Percentiles rank a stretch among this genome's conserved stretches.
Evolutionary conservation across 1,140 invertebrate species (phyloP).

Genomic region (Pseudoatta argentina): DNA sequence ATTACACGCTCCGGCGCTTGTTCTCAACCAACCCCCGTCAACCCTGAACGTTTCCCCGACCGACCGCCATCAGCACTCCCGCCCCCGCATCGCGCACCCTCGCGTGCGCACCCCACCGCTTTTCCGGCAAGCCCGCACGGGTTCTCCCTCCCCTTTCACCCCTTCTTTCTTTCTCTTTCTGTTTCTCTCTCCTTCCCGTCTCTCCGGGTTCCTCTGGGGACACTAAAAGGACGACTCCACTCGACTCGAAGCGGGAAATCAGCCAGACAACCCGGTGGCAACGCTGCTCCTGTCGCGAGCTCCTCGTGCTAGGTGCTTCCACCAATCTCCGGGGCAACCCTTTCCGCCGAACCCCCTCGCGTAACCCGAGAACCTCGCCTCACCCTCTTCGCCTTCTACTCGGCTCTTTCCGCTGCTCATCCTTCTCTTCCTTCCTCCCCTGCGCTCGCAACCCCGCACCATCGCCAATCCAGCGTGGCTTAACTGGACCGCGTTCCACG

Average conservation of each 20-base stretch:
- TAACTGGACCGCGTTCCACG: constrained; percentile 37
- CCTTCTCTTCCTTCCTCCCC: constrained; percentile 2
- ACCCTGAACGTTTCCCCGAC: constrained; percentile 49
- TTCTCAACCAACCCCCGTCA: constrained; percentile 33
- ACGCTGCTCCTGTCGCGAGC: constrained; percentile 77
- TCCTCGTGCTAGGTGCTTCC: constrained; percentile 63
- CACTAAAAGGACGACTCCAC: constrained; percentile 73
- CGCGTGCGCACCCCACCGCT: constrained; percentile 52
- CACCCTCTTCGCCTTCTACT: constrained; percentile 41
- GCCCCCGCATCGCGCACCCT: constrained; percentile 46
- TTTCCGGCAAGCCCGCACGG: constrained; percentile 56
- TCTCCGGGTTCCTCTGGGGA: constrained; percentile 70
- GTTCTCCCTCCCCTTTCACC: constrained; percentile 4
- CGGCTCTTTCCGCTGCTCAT: constrained; percentile 38
- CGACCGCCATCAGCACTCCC: constrained; percentile 70
- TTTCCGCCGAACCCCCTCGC: background rate
- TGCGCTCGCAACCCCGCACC: constrained; percentile 41
- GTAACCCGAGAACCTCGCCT: constrained; percentile 22
- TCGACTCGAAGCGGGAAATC: constrained; percentile 76
- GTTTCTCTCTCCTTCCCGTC: constrained; percentile 45
- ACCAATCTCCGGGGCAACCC: constrained; percentile 61
- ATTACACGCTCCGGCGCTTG: constrained; percentile 85
- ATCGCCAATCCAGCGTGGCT: constrained; percentile 44
- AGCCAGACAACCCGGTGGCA: constrained; percentile 78
- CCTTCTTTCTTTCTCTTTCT: constrained; percentile 15